Evolutionary conservation across 2,113 vertebrate species (phyloP).

Genomic region (Hyperopisus bebe): DNA sequence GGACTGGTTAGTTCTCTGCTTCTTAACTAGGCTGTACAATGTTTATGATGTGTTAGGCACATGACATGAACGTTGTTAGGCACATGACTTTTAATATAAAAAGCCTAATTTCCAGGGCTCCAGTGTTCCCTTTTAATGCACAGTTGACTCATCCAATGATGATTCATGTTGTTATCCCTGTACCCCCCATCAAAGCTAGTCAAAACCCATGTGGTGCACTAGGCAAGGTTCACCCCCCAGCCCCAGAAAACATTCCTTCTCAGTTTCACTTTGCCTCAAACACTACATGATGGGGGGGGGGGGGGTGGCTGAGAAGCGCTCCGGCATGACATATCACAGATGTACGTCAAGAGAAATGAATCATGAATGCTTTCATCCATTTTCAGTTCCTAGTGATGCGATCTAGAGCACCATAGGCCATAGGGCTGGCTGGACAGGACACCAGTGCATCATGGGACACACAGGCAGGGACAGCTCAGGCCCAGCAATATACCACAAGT

Average conservation of each 20-base stretch:
- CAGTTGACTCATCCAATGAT: neutral
- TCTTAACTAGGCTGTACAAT: neutral
- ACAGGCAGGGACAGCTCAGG: neutral
- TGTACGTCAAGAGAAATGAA: neutral
- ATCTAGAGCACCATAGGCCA: neutral
- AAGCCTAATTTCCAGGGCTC: neutral
- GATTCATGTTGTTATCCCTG: neutral
- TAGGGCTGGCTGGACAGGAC: neutral
- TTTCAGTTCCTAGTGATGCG: neutral
- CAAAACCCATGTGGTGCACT: neutral
- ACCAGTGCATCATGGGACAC: neutral
- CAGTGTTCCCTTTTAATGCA: neutral
- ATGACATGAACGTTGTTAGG: neutral
- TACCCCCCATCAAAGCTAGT: neutral
- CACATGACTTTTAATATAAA: constrained; percentile 5
- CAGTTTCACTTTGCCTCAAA: neutral
- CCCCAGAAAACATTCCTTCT: neutral
- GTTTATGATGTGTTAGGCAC: neutral
- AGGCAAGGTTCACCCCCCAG: neutral
- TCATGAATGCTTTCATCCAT: neutral
- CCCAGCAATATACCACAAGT: neutral
- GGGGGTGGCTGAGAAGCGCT: neutral
- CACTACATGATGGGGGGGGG: neutral
- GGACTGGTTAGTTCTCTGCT: neutral
- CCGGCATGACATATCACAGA: neutral